Conservation (phyloP, 2,888 invertebrate species). For the Pantelozetes paolii region DNA sequence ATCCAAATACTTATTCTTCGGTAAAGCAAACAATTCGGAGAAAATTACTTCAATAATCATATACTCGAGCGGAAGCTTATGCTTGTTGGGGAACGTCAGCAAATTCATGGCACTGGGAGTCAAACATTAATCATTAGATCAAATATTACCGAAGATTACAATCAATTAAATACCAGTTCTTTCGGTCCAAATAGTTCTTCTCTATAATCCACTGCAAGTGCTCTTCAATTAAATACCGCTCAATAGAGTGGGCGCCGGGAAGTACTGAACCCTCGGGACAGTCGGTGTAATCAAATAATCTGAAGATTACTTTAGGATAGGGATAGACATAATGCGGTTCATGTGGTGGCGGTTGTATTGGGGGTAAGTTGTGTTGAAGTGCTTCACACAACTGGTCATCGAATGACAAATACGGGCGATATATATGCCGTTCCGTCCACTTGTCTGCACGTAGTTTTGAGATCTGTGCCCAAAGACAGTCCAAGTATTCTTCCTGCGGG, state of each 20-base stretch:
- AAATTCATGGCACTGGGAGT: slow-evolving; percentile 72
- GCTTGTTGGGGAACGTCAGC: slow-evolving; percentile 83
- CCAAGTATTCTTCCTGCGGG: slow-evolving; percentile 90
- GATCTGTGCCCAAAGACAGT: slow-evolving; percentile 93
- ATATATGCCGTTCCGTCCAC: slow-evolving; percentile 95
- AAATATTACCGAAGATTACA: neutral
- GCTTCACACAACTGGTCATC: slow-evolving; percentile 93
- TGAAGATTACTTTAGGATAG: slow-evolving; percentile 87
- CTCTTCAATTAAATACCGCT: slow-evolving; percentile 94
- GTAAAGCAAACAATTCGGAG: slow-evolving; percentile 86
- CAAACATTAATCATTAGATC: slow-evolving; percentile 36
- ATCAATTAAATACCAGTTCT: slow-evolving; percentile 69
- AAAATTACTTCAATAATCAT: slow-evolving; percentile 96
- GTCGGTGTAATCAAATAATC: slow-evolving; percentile 96
- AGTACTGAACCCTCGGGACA: slow-evolving; percentile 74
- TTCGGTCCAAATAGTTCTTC: slow-evolving; percentile 78
- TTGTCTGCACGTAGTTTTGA: slow-evolving; percentile 84
- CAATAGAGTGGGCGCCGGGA: slow-evolving; percentile 95
- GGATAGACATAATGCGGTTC: slow-evolving; percentile 85
- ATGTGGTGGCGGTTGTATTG: slow-evolving; percentile 86
- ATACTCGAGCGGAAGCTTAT: slow-evolving; percentile 92
- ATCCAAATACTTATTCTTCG: slow-evolving; percentile 79
- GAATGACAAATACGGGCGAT: slow-evolving; percentile 89
- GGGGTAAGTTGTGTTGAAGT: slow-evolving; percentile 87
- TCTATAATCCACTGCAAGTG: slow-evolving; percentile 90